Percentiles rank a stretch among this genome's conserved stretches.
Evolutionary conservation across 2,888 invertebrate species (phyloP).

Genomic region (Plebejus argus): DNA sequence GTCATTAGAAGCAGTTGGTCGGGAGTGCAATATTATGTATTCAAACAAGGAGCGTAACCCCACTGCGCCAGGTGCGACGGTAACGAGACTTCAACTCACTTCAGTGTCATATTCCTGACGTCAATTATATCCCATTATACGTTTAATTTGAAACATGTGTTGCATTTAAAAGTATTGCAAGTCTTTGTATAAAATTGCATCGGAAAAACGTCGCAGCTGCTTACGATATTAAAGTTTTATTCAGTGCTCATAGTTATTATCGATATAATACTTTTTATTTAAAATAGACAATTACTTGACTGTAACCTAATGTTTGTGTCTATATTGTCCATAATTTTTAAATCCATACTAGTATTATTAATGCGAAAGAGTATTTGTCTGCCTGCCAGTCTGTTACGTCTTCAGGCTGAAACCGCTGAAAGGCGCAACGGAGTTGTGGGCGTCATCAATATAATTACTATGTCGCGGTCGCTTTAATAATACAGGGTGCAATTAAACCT

Average conservation of each 20-base stretch:
- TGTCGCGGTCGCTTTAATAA: too few species aligned
- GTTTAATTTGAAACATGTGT: slow-evolving; percentile 13
- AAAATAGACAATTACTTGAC: not conserved
- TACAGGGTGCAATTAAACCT: too few species aligned
- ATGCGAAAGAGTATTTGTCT: too few species aligned
- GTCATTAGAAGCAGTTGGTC: slow-evolving; percentile 27
- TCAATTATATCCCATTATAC: slow-evolving; percentile 25
- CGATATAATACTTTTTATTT: not conserved
- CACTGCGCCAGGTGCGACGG: slow-evolving; percentile 18
- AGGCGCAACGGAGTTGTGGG: too few species aligned
- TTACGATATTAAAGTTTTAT: not conserved
- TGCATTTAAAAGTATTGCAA: not conserved
- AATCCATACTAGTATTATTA: too few species aligned
- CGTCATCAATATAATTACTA: too few species aligned
- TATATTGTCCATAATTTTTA: too few species aligned
- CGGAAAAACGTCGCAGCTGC: not conserved
- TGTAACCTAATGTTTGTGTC: too few species aligned
- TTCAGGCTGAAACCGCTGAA: too few species aligned
- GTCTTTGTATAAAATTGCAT: not conserved
- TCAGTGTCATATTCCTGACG: slow-evolving; percentile 3
- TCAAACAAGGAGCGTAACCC: slow-evolving; percentile 16
- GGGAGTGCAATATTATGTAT: slow-evolving; percentile 27
- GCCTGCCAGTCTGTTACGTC: too few species aligned
- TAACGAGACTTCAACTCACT: slow-evolving; percentile 27
- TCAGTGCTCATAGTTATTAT: not conserved